Conservation (phyloP, 2,888 invertebrate species). For the Meandrusa payeni region DNA sequence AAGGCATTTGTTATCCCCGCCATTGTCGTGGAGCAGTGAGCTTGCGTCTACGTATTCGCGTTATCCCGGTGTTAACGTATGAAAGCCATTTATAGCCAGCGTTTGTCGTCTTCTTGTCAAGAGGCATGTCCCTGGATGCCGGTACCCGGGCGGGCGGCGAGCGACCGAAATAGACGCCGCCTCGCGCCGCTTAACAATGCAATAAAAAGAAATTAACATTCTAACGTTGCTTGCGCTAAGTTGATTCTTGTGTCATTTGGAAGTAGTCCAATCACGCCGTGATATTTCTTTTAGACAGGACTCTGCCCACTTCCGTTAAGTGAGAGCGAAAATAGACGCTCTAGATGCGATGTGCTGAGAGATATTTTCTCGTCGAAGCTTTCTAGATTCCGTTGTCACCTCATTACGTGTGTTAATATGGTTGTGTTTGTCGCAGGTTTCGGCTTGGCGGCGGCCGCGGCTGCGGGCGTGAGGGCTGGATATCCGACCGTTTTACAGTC, state of each 20-base stretch:
- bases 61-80: constrained; percentile 49
- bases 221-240: constrained; percentile 71
- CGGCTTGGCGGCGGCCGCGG: constrained; percentile 72
- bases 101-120: constrained; percentile 75
- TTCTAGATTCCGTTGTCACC: constrained; percentile 42
- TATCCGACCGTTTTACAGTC: constrained; percentile 89
- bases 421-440: constrained; percentile 64
- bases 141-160: constrained; percentile 68
- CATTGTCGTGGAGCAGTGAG: too few species aligned
- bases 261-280: constrained; percentile 66
- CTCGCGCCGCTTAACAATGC: constrained; percentile 78
- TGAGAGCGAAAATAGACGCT: constrained; percentile 61
- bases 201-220: constrained; percentile 80
- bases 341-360: constrained; percentile 52
- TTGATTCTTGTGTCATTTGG: constrained; percentile 78
- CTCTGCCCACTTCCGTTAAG: constrained; percentile 73
- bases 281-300: constrained; percentile 57
- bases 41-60: constrained; percentile 9
- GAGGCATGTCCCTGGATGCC: constrained; percentile 67
- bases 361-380: constrained; percentile 48
- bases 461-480: constrained; percentile 88
- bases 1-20: too few species aligned
- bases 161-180: constrained; percentile 71
- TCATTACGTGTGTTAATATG: constrained; percentile 35
- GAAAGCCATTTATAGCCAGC: constrained; percentile 71